A percentile compares a stretch with the other conserved stretches of the same genome.
These are phyloP conservation scores for Anthopleura xanthogrammica DNA, from an alignment of 92 coral and sea anemone genomes.

Conservation along the genomic window DNA sequence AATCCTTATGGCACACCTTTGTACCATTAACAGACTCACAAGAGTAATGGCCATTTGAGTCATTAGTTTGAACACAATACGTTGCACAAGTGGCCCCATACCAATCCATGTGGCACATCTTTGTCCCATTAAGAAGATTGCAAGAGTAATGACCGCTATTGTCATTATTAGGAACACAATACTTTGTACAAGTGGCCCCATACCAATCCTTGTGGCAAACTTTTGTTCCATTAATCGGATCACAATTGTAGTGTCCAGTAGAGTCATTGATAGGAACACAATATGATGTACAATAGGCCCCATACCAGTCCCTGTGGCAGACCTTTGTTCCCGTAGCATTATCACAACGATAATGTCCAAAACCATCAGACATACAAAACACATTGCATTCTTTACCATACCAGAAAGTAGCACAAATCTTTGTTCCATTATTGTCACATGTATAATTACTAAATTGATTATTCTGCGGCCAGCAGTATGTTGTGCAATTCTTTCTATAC, in stretches of 20 bases:
- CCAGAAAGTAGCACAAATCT: conserved; percentile 53
- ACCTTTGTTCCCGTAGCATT: conserved; percentile 15
- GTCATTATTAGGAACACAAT: conserved; percentile 42
- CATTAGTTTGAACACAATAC: conserved; percentile 43
- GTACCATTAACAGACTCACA: conserved; percentile 41
- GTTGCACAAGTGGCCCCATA: conserved; percentile 52
- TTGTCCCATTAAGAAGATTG: no score
- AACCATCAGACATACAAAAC: conserved; percentile 47
- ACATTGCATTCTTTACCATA: conserved; percentile 49
- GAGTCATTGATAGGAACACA: conserved; percentile 43
- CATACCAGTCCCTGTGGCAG: no score
- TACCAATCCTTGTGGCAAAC: conserved; percentile 47
- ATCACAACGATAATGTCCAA: no score
- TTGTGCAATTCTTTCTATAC: conserved; percentile 66
- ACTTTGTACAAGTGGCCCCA: conserved; percentile 50
- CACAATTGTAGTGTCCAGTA: conserved; percentile 35
- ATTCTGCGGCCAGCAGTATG: conserved; percentile 46
- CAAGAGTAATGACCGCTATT: conserved; percentile 42
- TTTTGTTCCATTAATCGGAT: conserved; percentile 31
- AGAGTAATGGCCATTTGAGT: conserved; percentile 29
- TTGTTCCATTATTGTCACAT: conserved; percentile 61
- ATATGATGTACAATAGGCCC: background rate
- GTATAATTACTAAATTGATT: conserved; percentile 54
- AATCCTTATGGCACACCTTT: conserved; percentile 52
- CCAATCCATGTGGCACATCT: conserved; percentile 56